A percentile compares a stretch with the other conserved stretches of the same genome.
Conservation (phyloP, 2,113 vertebrate species). For the Castor canadensis region DNA sequence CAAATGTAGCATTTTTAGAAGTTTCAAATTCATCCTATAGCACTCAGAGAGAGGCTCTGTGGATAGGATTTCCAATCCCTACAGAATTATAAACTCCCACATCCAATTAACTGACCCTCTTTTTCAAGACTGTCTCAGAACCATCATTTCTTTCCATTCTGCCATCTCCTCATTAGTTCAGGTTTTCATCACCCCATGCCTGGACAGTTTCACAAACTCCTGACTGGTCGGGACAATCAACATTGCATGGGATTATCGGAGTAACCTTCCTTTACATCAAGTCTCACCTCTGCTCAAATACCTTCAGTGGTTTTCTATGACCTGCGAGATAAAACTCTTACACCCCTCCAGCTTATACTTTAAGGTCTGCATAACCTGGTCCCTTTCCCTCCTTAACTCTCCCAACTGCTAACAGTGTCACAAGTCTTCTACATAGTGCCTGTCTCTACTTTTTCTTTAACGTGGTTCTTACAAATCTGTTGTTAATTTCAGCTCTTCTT, state of each 20-base stretch:
- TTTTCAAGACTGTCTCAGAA: not conserved
- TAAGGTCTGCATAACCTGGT: not conserved
- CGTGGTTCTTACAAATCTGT: not conserved
- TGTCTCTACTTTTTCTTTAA: not conserved
- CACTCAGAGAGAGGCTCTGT: not conserved
- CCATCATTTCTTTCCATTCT: constrained; percentile 5
- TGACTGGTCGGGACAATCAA: not conserved
- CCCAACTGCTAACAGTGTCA: not conserved
- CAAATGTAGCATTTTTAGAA: not conserved
- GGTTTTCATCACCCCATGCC: not conserved
- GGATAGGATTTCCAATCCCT: not conserved
- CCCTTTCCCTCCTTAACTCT: not conserved
- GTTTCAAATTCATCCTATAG: not conserved
- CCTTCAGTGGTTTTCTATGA: not conserved
- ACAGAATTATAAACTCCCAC: not conserved
- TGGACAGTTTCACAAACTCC: constrained; percentile 17
- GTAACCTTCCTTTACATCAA: not conserved
- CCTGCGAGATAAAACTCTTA: not conserved
- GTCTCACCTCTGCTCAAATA: not conserved
- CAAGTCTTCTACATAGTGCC: not conserved
- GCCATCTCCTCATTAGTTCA: not conserved
- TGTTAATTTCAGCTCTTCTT: not conserved
- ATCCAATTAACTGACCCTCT: not conserved
- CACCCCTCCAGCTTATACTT: not conserved
- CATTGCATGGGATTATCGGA: constrained; percentile 33